Percentiles rank a stretch among this genome's conserved stretches.
These are phyloP conservation scores for Eulemur coronatus DNA, from an alignment of 2,797 vertebrate species.

Conservation along the genomic window DNA sequence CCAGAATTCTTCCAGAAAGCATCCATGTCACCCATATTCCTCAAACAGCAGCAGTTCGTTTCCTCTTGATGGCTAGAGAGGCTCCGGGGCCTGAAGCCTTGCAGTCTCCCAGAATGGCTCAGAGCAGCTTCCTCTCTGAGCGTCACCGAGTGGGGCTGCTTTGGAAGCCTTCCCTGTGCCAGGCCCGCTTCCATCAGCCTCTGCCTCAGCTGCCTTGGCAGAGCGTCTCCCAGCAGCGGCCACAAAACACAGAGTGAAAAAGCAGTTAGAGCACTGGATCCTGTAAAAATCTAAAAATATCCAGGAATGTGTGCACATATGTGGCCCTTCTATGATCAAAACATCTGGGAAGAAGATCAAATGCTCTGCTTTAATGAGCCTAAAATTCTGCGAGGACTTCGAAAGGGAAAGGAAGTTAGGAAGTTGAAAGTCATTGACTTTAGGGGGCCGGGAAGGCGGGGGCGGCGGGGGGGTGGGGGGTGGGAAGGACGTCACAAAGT, in stretches of 20 bases:
- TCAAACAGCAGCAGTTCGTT: background rate
- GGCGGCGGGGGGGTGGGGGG: background rate
- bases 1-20: background rate
- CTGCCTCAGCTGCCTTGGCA: constrained; percentile 57
- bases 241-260: constrained; percentile 78
- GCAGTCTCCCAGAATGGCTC: constrained; percentile 14
- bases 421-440: constrained; percentile 76
- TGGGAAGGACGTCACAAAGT: constrained; percentile 45
- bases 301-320: constrained; percentile 81
- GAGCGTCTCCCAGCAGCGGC: constrained; percentile 62
- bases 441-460: background rate
- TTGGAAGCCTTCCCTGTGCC: constrained; percentile 51
- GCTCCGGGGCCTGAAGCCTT: constrained; percentile 6
- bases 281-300: constrained; percentile 85
- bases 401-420: constrained; percentile 71
- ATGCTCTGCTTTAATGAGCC: constrained; percentile 74
- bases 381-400: constrained; percentile 68
- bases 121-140: constrained; percentile 20
- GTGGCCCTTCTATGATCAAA: constrained; percentile 79
- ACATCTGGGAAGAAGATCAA: constrained; percentile 85
- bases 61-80: constrained; percentile 46
- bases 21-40: constrained; percentile 25
- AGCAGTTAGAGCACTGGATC: constrained; percentile 79
- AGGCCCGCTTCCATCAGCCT: constrained; percentile 69
- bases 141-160: background rate